Base-by-base conservation (phyloP, 2,113 vertebrate species). In the Athene cunicularia region DNA sequence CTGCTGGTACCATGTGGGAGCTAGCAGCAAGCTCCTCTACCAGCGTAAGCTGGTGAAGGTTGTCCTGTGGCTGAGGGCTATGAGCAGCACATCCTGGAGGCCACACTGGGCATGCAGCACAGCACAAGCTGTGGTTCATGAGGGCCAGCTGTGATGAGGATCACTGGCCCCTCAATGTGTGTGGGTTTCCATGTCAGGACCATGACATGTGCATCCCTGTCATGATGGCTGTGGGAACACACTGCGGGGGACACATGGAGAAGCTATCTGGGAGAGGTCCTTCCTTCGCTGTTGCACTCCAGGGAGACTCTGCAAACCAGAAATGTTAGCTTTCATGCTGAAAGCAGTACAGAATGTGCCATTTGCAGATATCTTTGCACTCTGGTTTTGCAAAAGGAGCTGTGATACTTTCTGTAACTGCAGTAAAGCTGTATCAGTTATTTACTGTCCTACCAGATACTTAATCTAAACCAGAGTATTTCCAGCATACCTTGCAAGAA, bases 181-280 rank as follows among this genome's bases (percentile, higher is more conserved):
- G 13, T 24, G 11, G 4, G 11, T 41, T 70, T 75, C 62, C 63
- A 24, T 12, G 63, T 43, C 41, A 63, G 56, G 43, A 45, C 28
- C 8, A 4, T 28, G 43, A 30, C 16, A 26, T 2, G 1, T 39
- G 24, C 37, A 39, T 19, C 43, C 41, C 62, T 52, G 32, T 52
- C n/a, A 19, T 3, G 18, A 27, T 23, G 35, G 75, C 16, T 58
- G 33, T 52, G 43, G 37, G 43, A 50, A 50, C 0, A 1, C 13
- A 2, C 17, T 13, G 52, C 2, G 1, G 49, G 22, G 24, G 12
- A 3, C 27, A 59, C 1, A 0, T 22, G n/a, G 56, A 11, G 76
- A 77, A 59, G 21, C 15, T 45, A 35, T 7, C 30, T 59, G 47
- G 28, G 35, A 73, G 1, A 1, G 33, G 41, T 35, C 21, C 18